Evolutionary conservation across 2,797 vertebrate species (phyloP).

Genomic region (Chelonia mydas): DNA sequence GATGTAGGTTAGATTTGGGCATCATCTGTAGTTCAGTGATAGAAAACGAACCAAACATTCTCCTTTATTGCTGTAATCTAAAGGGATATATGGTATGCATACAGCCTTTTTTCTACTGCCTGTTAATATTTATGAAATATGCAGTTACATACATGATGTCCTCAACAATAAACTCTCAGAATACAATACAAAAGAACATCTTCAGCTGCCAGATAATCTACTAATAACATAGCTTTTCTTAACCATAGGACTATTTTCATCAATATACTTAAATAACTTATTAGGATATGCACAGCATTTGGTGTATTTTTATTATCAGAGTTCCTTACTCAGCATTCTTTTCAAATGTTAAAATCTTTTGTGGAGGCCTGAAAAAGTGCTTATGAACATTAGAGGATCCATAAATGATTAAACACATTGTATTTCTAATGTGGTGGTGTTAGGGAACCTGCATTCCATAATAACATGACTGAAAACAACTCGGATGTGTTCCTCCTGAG

Average conservation of each 20-base stretch:
- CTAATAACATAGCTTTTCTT: neutral
- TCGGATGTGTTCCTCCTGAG: constrained; percentile 4
- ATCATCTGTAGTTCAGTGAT: constrained; percentile 2
- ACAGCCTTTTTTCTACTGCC: neutral
- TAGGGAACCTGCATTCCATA: constrained; percentile 12
- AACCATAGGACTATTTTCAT: neutral
- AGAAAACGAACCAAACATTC: neutral
- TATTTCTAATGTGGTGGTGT: neutral
- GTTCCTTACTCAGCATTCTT: neutral
- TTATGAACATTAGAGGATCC: neutral
- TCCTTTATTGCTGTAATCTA: constrained; percentile 17
- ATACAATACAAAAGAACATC: neutral
- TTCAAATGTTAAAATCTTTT: constrained; percentile 16
- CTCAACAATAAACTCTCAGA: neutral
- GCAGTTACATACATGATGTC: neutral
- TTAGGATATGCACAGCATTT: neutral
- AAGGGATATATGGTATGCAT: neutral
- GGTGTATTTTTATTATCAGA: neutral
- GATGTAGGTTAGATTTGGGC: neutral
- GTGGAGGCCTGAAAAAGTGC: constrained; percentile 13
- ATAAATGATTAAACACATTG: neutral
- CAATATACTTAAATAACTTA: neutral
- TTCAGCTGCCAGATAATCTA: neutral
- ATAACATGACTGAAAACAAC: constrained; percentile 11
- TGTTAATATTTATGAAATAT: constrained; percentile 1